These are phyloP conservation scores for Australoheros scitulus DNA, from an alignment of 2,113 vertebrate species.

Conservation along the genomic window DNA sequence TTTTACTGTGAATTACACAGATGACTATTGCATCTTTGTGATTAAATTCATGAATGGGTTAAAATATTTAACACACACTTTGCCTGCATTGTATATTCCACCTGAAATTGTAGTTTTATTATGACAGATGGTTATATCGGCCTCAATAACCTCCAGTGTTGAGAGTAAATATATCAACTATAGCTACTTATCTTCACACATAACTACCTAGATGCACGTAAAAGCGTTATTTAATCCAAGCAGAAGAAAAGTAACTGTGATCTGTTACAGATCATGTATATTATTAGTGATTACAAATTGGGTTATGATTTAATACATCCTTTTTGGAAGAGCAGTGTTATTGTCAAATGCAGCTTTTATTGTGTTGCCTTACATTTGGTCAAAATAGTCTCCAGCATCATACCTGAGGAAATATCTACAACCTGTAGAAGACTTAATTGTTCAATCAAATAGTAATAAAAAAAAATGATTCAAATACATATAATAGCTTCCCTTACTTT, in stretches of 20 bases:
- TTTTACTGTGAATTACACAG: background rate
- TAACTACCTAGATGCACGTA: background rate
- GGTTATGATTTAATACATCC: background rate
- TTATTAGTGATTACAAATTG: background rate
- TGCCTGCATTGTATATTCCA: background rate
- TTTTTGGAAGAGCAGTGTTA: background rate
- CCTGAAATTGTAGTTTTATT: background rate
- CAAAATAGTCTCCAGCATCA: background rate
- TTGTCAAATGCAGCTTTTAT: background rate
- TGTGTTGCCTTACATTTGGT: background rate
- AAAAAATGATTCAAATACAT: background rate
- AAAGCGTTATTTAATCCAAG: background rate
- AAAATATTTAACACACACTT: background rate
- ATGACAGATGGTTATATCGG: background rate
- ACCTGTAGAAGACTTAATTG: background rate
- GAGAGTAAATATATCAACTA: background rate
- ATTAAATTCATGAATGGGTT: background rate
- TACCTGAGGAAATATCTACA: background rate
- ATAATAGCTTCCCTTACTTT: background rate
- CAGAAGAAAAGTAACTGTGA: background rate
- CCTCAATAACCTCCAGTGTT: background rate
- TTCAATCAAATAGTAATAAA: background rate
- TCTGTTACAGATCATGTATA: background rate
- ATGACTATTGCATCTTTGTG: background rate
- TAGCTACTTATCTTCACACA: background rate